Evolutionary conservation across 2,113 vertebrate genomes (phyloP).

Genomic region (Fregata magnificens): DNA sequence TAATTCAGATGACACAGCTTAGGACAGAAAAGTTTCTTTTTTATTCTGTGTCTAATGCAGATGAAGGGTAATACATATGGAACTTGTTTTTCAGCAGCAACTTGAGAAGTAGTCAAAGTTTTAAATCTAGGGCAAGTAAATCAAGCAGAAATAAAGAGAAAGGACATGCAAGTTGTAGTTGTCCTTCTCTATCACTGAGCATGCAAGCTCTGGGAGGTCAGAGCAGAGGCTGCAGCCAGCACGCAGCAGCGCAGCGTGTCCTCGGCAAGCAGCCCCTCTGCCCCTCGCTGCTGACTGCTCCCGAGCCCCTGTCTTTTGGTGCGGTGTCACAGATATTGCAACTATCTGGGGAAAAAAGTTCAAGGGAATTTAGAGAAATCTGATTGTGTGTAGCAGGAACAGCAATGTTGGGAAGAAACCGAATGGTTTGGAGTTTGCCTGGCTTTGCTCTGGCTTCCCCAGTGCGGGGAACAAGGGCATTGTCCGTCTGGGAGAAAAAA

Average conservation of each 20-base stretch:
- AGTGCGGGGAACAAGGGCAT: not conserved
- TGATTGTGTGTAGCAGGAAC: not conserved
- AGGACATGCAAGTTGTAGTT: conserved; percentile 22
- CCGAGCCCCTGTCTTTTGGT: not conserved
- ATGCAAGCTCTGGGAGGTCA: not conserved
- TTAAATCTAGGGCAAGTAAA: conserved; percentile 54
- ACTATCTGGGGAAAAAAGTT: not conserved
- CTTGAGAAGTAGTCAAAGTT: conserved; percentile 30
- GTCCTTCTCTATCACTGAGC: not conserved
- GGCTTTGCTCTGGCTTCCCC: not conserved
- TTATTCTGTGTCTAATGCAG: not conserved
- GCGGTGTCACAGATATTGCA: not conserved
- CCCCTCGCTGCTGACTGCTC: not conserved
- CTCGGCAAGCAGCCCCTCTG: not conserved
- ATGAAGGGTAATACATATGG: conserved; percentile 40
- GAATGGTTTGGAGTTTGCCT: not conserved
- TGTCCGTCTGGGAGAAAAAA: not conserved
- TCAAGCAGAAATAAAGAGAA: conserved; percentile 43
- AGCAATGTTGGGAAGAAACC: not conserved
- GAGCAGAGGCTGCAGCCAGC: not conserved
- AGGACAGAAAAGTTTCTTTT: not conserved
- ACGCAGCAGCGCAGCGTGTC: accelerated
- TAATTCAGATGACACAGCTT: conserved; percentile 1
- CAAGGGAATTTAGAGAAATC: not conserved
- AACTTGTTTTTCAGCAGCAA: conserved; percentile 34